Percentiles rank a stretch among this genome's conserved stretches.
These are phyloP conservation scores for Eupithecia tripunctaria DNA, from an alignment of 2,888 invertebrate genomes.

Conservation along the genomic window DNA sequence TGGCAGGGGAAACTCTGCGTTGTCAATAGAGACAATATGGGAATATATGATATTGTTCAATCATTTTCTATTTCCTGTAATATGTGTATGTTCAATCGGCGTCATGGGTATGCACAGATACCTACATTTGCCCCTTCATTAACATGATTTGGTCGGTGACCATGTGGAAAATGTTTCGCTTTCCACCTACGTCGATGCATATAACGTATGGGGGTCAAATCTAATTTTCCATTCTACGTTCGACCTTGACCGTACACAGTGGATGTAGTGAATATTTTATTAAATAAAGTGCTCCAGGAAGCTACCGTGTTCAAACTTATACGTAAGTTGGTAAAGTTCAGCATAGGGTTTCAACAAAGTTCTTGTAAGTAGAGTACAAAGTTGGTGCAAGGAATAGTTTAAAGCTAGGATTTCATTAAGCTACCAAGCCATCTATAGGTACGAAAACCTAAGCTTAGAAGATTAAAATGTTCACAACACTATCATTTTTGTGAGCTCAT, in stretches of 20 bases:
- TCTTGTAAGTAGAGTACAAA: constrained; percentile 19
- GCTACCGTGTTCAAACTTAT: constrained; percentile 30
- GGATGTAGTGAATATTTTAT: constrained; percentile 41
- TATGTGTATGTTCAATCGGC: constrained; percentile 36
- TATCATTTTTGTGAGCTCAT: constrained; percentile 3
- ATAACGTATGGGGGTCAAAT: constrained; percentile 65
- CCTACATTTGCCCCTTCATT: constrained; percentile 62
- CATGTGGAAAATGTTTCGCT: constrained; percentile 71
- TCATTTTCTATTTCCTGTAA: constrained; percentile 1
- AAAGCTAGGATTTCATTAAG: background rate
- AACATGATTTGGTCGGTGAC: constrained; percentile 72
- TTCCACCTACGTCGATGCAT: constrained; percentile 62
- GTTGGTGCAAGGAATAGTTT: constrained; percentile 2
- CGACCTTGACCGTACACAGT: constrained; percentile 62
- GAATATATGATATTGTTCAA: constrained; percentile 4
- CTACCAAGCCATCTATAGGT: background rate
- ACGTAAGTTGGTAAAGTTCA: constrained; percentile 49
- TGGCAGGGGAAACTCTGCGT: background rate
- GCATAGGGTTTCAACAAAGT: constrained; percentile 15
- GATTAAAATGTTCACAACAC: background rate
- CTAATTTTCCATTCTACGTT: constrained; percentile 57
- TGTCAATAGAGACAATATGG: background rate
- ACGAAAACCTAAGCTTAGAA: background rate
- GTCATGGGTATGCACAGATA: constrained; percentile 63
- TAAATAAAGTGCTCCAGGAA: constrained; percentile 35